These are phyloP conservation scores for Eupeodes latifasciatus DNA, from an alignment of 2,888 invertebrate genomes.

Conservation along the genomic window DNA sequence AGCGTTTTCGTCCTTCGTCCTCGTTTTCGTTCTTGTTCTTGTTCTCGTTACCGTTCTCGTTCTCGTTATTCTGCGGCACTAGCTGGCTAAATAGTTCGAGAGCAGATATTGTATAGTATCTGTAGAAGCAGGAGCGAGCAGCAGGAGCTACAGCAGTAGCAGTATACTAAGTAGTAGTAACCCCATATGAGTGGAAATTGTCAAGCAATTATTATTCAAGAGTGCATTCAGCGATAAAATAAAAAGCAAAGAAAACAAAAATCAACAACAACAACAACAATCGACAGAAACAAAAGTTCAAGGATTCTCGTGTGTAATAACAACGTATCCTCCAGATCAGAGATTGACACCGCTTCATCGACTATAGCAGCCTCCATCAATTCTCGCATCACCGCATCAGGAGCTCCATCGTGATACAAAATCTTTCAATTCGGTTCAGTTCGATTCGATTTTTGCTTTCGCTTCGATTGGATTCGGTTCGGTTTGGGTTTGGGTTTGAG, in stretches of 20 bases:
- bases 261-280: constrained; percentile 9
- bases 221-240: constrained; percentile 28
- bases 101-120: too few species aligned
- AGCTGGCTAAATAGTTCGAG: not conserved
- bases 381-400: too few species aligned
- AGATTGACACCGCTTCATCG: constrained; percentile 24
- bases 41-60: too few species aligned
- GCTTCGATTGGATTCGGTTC: constrained; percentile 17
- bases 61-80: not conserved
- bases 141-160: constrained; percentile 24
- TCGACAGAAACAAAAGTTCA: constrained; percentile 51
- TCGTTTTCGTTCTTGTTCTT: too few species aligned
- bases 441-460: not conserved
- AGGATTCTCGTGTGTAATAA: constrained; percentile 67
- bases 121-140: too few species aligned
- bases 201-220: constrained; percentile 66
- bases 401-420: constrained; percentile 43
- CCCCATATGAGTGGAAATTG: constrained; percentile 52
- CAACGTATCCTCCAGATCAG: constrained; percentile 35
- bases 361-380: not conserved
- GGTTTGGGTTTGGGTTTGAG: constrained; percentile 38
- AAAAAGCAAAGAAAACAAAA: constrained; percentile 21
- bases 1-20: constrained; percentile 14
- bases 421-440: constrained; percentile 14
- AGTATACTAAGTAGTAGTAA: too few species aligned